Evolutionary conservation across 2,113 vertebrate species (phyloP).

Genomic region (Balaeniceps rex): DNA sequence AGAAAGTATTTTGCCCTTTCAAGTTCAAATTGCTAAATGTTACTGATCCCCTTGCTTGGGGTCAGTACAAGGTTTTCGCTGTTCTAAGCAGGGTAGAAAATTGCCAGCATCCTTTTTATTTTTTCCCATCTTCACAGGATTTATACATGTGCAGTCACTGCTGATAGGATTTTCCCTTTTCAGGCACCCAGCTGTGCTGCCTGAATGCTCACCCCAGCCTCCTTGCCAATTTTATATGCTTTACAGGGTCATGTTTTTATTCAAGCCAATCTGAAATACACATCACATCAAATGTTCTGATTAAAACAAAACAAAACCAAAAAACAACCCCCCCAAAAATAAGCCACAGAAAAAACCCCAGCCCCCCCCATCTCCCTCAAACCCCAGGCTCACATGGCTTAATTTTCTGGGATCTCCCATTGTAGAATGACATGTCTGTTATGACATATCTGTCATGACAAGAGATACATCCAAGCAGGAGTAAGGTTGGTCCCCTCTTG

Average conservation of each 20-base stretch:
- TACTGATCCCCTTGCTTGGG: neutral
- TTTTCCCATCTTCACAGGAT: neutral
- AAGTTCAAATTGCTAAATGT: neutral
- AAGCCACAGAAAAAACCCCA: neutral
- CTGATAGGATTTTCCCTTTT: neutral
- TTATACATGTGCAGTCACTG: neutral
- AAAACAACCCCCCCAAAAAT: neutral
- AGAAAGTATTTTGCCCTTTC: neutral
- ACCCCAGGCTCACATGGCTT: fast-evolving
- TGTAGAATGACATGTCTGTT: neutral
- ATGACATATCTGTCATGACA: neutral
- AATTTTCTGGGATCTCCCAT: neutral
- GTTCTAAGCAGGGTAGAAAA: neutral
- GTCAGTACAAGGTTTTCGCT: neutral
- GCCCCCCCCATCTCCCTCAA: neutral
- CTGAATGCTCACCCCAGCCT: neutral
- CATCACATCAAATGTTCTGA: neutral
- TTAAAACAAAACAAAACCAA: neutral
- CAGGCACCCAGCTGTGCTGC: neutral
- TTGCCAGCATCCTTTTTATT: neutral
- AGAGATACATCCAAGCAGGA: neutral
- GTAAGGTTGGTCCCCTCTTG: neutral
- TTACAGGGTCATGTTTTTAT: neutral
- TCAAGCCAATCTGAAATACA: neutral
- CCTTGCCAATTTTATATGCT: neutral